Percentiles rank a stretch among this genome's conserved stretches.
Evolutionary conservation across 2,888 invertebrate species (phyloP).

Genomic region (Epinotia brunnichana): DNA sequence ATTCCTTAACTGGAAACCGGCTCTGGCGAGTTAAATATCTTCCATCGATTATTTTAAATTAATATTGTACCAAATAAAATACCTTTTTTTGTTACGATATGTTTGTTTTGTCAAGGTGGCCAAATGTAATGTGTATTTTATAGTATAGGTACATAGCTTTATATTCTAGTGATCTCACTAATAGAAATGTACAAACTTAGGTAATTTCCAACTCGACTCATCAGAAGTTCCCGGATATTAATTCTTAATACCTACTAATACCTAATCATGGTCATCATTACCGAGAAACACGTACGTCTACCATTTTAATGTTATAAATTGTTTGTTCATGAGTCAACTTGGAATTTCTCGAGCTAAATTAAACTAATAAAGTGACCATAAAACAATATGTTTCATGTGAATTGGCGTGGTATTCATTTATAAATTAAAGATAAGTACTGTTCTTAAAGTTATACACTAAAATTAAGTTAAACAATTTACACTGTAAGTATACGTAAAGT

Average conservation of each 20-base stretch:
- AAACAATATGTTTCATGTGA: not conserved
- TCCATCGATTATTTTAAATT: not conserved
- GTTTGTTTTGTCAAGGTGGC: not conserved
- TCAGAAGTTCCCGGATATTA: constrained; percentile 5
- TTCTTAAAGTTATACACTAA: not conserved
- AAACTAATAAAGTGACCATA: constrained; percentile 6
- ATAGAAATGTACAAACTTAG: not conserved
- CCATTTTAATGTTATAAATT: constrained; percentile 16
- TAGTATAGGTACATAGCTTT: not conserved
- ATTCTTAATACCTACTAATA: too few species aligned
- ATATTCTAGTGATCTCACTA: not conserved
- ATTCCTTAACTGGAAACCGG: constrained; percentile 34
- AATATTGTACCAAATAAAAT: constrained; percentile 4
- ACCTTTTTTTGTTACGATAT: not conserved
- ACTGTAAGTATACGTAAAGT: not conserved
- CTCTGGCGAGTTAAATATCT: constrained; percentile 20
- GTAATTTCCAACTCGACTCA: constrained; percentile 13
- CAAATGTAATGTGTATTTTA: not conserved
- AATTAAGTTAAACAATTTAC: not conserved
- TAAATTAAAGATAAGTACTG: not conserved
- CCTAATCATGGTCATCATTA: constrained; percentile 18
- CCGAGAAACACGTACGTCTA: not conserved
- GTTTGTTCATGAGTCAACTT: constrained; percentile 17
- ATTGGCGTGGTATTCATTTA: not conserved
- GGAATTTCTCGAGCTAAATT: constrained; percentile 11